Conservation (phyloP, 2,888 invertebrate species). For the Tineola bisselliella region DNA sequence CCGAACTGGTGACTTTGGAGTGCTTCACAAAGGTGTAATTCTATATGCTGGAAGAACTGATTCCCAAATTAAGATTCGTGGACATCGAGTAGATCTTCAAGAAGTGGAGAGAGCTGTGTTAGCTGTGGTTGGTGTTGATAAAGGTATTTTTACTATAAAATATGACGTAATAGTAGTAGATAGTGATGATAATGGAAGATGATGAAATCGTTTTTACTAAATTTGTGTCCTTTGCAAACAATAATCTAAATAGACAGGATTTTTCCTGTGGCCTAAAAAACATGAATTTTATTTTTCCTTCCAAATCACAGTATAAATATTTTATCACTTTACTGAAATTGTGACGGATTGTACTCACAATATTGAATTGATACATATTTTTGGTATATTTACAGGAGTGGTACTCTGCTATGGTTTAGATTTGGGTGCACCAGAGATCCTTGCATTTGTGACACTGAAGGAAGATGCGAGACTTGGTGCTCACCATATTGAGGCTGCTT, state of each 20-base stretch:
- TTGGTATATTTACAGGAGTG: slow-evolving; percentile 45
- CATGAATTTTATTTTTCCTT: no score
- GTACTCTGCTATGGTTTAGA: slow-evolving; percentile 84
- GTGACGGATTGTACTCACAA: no score
- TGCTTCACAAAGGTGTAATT: slow-evolving; percentile 73
- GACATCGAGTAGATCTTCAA: slow-evolving; percentile 84
- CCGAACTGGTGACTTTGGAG: slow-evolving; percentile 86
- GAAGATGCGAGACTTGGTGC: slow-evolving; percentile 57
- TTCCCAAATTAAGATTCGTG: slow-evolving; percentile 86
- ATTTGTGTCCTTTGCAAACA: no score
- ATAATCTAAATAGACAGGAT: no score
- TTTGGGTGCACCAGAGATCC: slow-evolving; percentile 74
- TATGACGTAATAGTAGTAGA: no score
- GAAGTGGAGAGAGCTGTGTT: slow-evolving; percentile 83
- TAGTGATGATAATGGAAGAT: no score
- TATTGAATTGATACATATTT: background rate
- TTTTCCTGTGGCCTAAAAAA: no score
- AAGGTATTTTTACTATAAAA: slow-evolving; percentile 45
- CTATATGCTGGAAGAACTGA: slow-evolving; percentile 86
- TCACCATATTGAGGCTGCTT: slow-evolving; percentile 70
- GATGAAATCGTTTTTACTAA: no score
- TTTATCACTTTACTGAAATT: no score
- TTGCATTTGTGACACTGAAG: slow-evolving; percentile 72
- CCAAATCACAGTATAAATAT: no score
- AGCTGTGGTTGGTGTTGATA: slow-evolving; percentile 73